Base-by-base conservation (phyloP, 2,113 vertebrate genomes). In the Noctilio leporinus region DNA sequence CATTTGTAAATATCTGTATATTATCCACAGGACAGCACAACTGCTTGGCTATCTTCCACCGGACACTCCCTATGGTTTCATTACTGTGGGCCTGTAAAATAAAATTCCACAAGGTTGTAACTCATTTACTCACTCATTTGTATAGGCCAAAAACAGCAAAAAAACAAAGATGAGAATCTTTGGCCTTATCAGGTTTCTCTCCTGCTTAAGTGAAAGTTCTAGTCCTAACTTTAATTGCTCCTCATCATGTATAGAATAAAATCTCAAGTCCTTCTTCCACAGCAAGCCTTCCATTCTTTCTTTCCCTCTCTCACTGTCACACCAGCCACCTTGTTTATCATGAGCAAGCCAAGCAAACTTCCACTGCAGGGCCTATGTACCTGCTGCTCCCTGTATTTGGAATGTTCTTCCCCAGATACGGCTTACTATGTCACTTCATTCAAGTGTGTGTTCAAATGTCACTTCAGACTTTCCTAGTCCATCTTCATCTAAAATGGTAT, bases 1-100 rank as follows among this genome's bases (percentile, higher is more conserved):
- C 99, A 93, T 99, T 99, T 89, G 99, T 99, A 98, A 99, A 99
- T 98, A 99, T 99, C 98, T 99, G 99, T 95, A 99, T 99, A 76
- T 99, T 99, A 97, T 99, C 99, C 98, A 99, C 98, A 3, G 99
- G 99, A 45, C 99, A 99, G 98, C 99, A 99, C 97, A 99, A 97
- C 97, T 99, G 99, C 94, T 99, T 99, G n/a, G 99, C 98, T 86
- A 99, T 99, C 98, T 99, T 99, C 99, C 99, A 99, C 90, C 99
- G 98, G 98, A 99, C 98, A 3, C 99, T 99, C 89, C 99, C 99
- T 81, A 99, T 98, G 5, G 99, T 99, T 98, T 99, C 99, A 95
- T 99, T 99, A 98, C 99, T 99, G 98, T 99, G 99, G 94, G 99
- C 99, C 99, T 99, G 95, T 89, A 94, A 98, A 88, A 98, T 95